These are phyloP conservation scores for Aulostomus chinensis DNA, from an alignment of 2,797 vertebrate species.

Conservation along the genomic window DNA sequence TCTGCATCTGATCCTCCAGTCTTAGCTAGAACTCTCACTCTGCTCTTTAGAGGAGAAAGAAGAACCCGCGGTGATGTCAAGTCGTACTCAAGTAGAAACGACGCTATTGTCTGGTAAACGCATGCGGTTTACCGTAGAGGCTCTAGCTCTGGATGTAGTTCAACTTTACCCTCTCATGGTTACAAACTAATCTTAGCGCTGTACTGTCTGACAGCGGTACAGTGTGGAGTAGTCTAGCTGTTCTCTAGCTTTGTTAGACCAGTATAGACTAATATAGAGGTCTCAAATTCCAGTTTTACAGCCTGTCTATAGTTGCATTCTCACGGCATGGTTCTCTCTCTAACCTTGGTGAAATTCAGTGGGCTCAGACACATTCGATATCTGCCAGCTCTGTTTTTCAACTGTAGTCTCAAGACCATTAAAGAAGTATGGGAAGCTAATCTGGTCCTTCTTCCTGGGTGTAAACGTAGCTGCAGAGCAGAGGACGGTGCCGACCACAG, in stretches of 20 bases:
- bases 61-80: slow-evolving; percentile 53
- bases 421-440: slow-evolving; percentile 7
- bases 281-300: slow-evolving; percentile 73
- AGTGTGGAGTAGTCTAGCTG: slow-evolving; percentile 82
- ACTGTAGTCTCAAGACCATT: slow-evolving; percentile 15
- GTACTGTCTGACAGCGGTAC: slow-evolving; percentile 82
- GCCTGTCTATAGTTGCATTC: slow-evolving; percentile 69
- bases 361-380: slow-evolving; percentile 17
- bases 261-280: slow-evolving; percentile 84
- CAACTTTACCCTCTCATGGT: slow-evolving; percentile 80
- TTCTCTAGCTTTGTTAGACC: slow-evolving; percentile 82
- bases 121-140: slow-evolving; percentile 74
- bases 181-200: slow-evolving; percentile 84
- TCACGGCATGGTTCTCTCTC: slow-evolving; percentile 65
- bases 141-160: slow-evolving; percentile 77
- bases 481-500: slow-evolving; percentile 42
- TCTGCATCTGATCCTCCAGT: slow-evolving; percentile 82
- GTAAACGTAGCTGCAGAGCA: slow-evolving; percentile 31
- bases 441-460: slow-evolving; percentile 18
- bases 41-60: slow-evolving; percentile 71
- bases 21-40: slow-evolving; percentile 82
- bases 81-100: slow-evolving; percentile 57
- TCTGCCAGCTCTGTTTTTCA: neutral
- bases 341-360: slow-evolving; percentile 38
- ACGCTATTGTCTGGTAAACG: slow-evolving; percentile 68